Conservation (phyloP, 2,113 vertebrate genomes). For the Chaetura pelagica region DNA sequence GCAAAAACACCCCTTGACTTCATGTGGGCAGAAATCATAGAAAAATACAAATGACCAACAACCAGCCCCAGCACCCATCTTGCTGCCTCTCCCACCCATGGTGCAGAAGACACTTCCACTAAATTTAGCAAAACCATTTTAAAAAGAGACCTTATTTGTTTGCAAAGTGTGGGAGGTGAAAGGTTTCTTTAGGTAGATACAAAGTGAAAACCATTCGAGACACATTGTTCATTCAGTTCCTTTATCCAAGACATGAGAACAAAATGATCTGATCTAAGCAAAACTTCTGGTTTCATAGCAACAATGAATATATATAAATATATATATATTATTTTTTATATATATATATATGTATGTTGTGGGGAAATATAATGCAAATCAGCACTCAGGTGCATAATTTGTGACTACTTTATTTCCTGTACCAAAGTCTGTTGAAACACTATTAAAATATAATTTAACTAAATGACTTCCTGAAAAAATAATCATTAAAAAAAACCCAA, state of each 20-base stretch:
- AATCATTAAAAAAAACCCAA: not conserved
- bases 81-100: not conserved
- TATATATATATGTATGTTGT: not conserved
- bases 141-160: not conserved
- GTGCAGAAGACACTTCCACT: not conserved
- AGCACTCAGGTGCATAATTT: not conserved
- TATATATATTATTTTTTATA: no score
- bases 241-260: conserved; percentile 37
- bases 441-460: conserved; percentile 37
- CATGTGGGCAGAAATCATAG: not conserved
- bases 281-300: conserved; percentile 63
- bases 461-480: conserved; percentile 15
- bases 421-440: not conserved
- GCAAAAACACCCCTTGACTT: not conserved
- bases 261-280: conserved; percentile 50
- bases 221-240: conserved; percentile 25
- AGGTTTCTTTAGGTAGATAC: conserved; percentile 14
- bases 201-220: not conserved
- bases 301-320: not conserved
- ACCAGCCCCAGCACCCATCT: not conserved
- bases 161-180: conserved; percentile 19
- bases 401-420: conserved; percentile 22
- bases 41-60: not conserved
- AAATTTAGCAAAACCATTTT: not conserved
- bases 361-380: conserved; percentile 35